phyloP scores from a whole-genome alignment of 2,113 vertebrate genomes.

The Rhinopithecus roxellana region DNA sequence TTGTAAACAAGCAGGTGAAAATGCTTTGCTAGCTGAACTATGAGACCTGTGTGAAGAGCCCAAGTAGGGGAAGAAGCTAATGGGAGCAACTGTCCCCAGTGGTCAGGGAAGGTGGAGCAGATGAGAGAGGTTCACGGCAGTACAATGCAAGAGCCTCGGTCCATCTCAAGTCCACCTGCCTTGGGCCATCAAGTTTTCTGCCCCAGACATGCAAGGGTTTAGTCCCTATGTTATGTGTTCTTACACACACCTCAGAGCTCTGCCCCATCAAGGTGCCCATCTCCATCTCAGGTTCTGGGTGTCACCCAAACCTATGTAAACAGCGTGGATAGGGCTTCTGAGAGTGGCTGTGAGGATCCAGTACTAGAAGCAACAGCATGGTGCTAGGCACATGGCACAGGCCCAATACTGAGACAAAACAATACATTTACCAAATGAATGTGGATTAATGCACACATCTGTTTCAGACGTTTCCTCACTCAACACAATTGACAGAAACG shows the following conservation, averaged over 20 bases:
- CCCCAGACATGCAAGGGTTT: neutral
- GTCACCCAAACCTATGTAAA: neutral
- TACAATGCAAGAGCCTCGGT: neutral
- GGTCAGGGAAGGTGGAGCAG: neutral
- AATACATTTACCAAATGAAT: neutral
- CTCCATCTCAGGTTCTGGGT: neutral
- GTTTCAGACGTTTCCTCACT: neutral
- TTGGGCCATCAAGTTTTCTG: neutral
- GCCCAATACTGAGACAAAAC: neutral
- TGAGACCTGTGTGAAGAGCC: neutral
- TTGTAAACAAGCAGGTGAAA: neutral
- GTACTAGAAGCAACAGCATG: neutral
- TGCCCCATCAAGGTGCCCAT: neutral
- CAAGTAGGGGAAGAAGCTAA: neutral
- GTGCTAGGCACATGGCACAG: neutral
- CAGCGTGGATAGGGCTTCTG: no score
- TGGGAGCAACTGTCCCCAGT: neutral
- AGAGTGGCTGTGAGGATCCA: rapidly evolving
- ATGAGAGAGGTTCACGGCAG: neutral
- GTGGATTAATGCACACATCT: neutral
- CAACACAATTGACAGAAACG: neutral
- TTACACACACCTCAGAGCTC: neutral
- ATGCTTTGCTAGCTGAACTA: neutral
- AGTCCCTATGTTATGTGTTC: rapidly evolving
- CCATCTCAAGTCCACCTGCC: neutral